Evolutionary conservation across 1,140 invertebrate species (phyloP).

Genomic region (Cyclina sinensis): DNA sequence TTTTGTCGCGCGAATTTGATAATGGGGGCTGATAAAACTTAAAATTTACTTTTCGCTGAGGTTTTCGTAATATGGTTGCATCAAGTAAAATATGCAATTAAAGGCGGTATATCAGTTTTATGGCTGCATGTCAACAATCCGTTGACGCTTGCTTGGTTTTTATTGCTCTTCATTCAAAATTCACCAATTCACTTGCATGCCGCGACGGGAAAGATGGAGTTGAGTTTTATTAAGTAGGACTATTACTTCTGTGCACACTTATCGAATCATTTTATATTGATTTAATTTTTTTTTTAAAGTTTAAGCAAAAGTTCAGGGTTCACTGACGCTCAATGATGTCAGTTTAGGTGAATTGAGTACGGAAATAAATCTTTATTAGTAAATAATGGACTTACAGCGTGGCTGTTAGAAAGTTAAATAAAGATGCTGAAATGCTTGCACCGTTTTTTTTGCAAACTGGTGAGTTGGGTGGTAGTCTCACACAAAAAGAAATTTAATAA

Average conservation of each 20-base stretch:
- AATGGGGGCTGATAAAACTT: constrained; percentile 29
- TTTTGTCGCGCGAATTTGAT: constrained; percentile 43
- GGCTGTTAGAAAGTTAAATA: constrained; percentile 33
- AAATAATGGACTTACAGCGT: constrained; percentile 30
- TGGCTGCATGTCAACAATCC: constrained; percentile 11
- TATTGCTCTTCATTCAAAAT: constrained; percentile 16
- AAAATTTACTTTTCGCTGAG: constrained; percentile 2
- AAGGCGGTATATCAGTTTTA: constrained; percentile 44
- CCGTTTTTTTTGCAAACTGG: neutral
- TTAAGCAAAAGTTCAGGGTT: constrained; percentile 23
- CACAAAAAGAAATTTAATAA: constrained; percentile 33
- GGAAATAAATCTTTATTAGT: constrained; percentile 11
- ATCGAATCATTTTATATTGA: constrained; percentile 27
- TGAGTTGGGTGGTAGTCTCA: constrained; percentile 2
- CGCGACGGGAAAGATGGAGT: neutral
- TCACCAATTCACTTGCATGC: constrained; percentile 26
- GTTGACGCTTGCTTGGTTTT: constrained; percentile 38
- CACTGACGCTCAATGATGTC: constrained; percentile 18
- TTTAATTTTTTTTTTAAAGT: constrained; percentile 32
- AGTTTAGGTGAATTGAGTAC: constrained; percentile 37
- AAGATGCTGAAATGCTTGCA: neutral
- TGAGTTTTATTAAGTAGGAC: constrained; percentile 16
- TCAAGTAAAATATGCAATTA: constrained; percentile 52
- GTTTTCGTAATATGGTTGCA: constrained; percentile 47
- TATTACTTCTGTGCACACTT: constrained; percentile 18